Conservation (phyloP, 2,888 invertebrate genomes). For the Clunio marinus region DNA sequence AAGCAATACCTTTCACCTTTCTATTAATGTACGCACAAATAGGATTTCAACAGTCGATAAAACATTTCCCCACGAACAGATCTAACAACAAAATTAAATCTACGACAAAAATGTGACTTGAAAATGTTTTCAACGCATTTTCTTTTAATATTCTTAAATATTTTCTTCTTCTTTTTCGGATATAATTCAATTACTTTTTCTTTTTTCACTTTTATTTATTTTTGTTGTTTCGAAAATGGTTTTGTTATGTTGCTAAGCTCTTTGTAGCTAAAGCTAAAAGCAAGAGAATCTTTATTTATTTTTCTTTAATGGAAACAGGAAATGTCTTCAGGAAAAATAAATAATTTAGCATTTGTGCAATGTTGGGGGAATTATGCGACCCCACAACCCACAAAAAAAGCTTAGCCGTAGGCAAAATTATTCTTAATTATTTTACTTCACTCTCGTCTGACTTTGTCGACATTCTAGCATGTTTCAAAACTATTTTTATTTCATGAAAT, state of each 20-base stretch:
- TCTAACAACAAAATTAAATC: background rate
- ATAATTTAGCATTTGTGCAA: background rate
- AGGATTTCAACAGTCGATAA: background rate
- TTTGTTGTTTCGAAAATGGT: background rate
- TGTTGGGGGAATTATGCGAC: background rate
- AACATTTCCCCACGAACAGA: background rate
- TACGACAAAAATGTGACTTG: background rate
- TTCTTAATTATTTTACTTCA: conserved; percentile 2
- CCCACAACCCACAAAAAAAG: background rate
- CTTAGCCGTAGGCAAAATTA: background rate
- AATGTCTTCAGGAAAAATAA: background rate
- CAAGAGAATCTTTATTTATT: background rate
- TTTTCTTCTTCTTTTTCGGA: background rate
- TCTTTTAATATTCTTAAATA: too few relatives aligned
- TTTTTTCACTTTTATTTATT: background rate
- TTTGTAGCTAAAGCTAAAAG: background rate
- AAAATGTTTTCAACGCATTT: too few relatives aligned
- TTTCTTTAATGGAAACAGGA: conserved; percentile 5
- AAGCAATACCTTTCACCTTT: too few relatives aligned
- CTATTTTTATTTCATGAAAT: conserved; percentile 14
- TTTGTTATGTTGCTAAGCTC: background rate
- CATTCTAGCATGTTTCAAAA: background rate
- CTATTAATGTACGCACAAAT: background rate
- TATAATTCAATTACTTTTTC: conserved; percentile 15
- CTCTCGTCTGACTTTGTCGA: background rate